Conservation (phyloP, 1,140 invertebrate genomes). For the Drosophila bocki region DNA sequence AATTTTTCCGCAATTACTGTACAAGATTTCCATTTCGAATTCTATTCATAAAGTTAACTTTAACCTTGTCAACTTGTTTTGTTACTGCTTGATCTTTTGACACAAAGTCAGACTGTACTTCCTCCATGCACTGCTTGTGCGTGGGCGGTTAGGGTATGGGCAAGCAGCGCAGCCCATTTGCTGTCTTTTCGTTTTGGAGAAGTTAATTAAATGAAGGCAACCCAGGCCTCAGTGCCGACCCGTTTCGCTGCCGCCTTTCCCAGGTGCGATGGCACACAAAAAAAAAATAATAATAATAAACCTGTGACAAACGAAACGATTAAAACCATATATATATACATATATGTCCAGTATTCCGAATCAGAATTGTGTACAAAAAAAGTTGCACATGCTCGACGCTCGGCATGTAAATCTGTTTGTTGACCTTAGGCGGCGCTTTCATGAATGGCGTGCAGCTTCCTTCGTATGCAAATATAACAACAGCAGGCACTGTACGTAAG, state of each 20-base stretch:
- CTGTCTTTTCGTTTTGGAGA: conserved; percentile 12
- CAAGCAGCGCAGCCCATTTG: conserved; percentile 2
- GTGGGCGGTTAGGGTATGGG: conserved; percentile 23
- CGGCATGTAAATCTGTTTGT: conserved; percentile 48
- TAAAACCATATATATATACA: conserved; percentile 16
- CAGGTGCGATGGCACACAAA: conserved; percentile 66
- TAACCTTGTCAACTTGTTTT: too few species aligned
- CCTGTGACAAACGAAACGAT: conserved; percentile 53
- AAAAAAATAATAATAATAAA: conserved; percentile 17
- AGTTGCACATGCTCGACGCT: conserved; percentile 7
- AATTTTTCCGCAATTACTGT: background rate
- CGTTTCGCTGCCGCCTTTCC: conserved; percentile 36
- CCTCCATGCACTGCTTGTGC: background rate
- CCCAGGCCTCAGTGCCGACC: conserved; percentile 6
- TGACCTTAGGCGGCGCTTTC: conserved; percentile 50
- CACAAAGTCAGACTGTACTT: background rate
- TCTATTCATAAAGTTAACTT: background rate
- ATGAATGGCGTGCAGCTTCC: conserved; percentile 50
- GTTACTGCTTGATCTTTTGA: background rate
- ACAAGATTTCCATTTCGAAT: background rate
- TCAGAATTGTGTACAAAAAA: conserved; percentile 9
- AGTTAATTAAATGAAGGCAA: conserved; percentile 45
- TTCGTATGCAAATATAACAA: conserved; percentile 26
- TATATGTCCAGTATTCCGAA: conserved; percentile 14
- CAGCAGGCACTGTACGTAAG: conserved; percentile 3